Conservation (phyloP, 1,140 invertebrate species). For the Papilio helenus region DNA sequence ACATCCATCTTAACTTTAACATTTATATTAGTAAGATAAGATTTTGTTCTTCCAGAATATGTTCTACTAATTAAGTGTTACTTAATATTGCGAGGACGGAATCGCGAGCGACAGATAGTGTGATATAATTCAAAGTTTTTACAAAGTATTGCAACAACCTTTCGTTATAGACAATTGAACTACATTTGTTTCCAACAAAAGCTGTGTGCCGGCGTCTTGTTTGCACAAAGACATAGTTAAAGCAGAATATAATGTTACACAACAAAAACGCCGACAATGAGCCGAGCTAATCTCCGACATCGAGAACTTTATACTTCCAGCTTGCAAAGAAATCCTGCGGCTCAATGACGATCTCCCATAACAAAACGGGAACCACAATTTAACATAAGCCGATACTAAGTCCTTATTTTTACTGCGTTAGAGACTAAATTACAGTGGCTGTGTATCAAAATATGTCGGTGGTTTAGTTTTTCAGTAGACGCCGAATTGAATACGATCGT, state of each 20-base stretch:
- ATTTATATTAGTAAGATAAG: no score
- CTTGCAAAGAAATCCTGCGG: conserved; percentile 49
- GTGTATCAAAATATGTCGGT: conserved; percentile 47
- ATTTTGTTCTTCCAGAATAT: no score
- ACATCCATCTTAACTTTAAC: no score
- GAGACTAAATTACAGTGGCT: conserved; percentile 25
- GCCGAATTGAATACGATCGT: conserved; percentile 43
- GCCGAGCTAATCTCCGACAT: conserved; percentile 42
- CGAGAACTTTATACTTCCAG: conserved; percentile 51
- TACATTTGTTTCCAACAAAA: neutral
- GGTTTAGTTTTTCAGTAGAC: conserved; percentile 34
- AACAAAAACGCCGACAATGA: conserved; percentile 18
- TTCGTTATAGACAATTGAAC: neutral
- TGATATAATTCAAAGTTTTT: neutral
- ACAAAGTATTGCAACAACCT: neutral
- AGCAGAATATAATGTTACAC: conserved; percentile 3
- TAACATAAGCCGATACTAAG: neutral
- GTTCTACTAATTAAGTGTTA: no score
- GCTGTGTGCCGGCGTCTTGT: neutral
- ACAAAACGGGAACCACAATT: conserved; percentile 40
- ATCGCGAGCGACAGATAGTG: no score
- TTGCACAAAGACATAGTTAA: conserved; percentile 5
- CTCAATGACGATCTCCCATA: conserved; percentile 61
- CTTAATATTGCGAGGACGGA: no score
- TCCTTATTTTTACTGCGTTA: neutral